Evolutionary conservation across 1,140 invertebrate species (phyloP).

Genomic region (Drosophila erecta): DNA sequence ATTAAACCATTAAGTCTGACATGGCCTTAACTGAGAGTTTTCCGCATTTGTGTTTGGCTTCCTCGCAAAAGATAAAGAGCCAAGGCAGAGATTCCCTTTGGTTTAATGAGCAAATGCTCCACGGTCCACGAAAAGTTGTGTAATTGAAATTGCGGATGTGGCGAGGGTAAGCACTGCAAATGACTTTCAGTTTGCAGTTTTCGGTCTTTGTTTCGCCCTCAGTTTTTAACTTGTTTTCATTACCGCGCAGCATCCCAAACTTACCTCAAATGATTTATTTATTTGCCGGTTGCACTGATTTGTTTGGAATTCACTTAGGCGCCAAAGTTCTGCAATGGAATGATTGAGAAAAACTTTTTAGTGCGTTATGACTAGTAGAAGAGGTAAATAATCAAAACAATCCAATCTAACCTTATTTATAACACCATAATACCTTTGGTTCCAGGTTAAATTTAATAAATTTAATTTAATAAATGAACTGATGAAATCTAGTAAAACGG

Average conservation of each 20-base stretch:
- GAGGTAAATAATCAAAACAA: not conserved
- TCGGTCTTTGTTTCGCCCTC: slow-evolving; percentile 10
- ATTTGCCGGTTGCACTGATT: slow-evolving; percentile 18
- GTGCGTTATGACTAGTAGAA: too few relatives aligned
- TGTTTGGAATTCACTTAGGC: slow-evolving; percentile 10
- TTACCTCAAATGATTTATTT: slow-evolving; percentile 46
- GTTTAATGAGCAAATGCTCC: slow-evolving; percentile 41
- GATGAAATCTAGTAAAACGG: not conserved
- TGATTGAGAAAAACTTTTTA: slow-evolving; percentile 3
- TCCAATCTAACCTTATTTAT: too few relatives aligned
- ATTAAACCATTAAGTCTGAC: slow-evolving; percentile 66
- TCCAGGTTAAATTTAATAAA: too few relatives aligned
- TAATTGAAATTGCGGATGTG: slow-evolving; percentile 75
- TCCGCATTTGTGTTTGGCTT: slow-evolving; percentile 19
- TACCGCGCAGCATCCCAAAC: slow-evolving; percentile 16
- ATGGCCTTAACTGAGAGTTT: slow-evolving; percentile 38
- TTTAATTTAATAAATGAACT: not conserved
- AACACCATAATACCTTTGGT: too few relatives aligned
- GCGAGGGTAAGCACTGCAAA: slow-evolving; percentile 56
- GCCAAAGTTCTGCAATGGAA: slow-evolving; percentile 35
- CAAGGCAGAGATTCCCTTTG: slow-evolving; percentile 14
- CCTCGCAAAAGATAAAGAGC: slow-evolving; percentile 1
- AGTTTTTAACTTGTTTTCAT: slow-evolving; percentile 24
- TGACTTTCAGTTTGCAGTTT: slow-evolving; percentile 56
- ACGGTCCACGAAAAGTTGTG: slow-evolving; percentile 36